phyloP scores from a whole-genome alignment of 2,888 invertebrate species.

The Archaeoteleia sp. region DNA sequence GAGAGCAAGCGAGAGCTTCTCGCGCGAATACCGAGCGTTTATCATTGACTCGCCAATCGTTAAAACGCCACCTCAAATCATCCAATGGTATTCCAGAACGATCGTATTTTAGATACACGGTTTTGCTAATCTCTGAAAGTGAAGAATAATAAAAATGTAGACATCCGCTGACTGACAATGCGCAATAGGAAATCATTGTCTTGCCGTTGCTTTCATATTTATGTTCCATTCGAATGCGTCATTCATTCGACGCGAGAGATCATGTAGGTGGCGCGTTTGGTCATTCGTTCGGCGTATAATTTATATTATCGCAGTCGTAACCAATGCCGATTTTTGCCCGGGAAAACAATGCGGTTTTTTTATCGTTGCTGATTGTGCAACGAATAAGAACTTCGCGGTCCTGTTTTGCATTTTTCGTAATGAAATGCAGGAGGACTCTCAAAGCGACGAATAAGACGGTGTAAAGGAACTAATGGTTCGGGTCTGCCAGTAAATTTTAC shows the following conservation, averaged over 20 bases:
- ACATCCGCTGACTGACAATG: conserved; percentile 7
- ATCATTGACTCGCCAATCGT: too few relatives aligned
- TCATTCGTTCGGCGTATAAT: conserved; percentile 12
- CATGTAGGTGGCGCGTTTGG: conserved; percentile 20
- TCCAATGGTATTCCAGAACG: too few relatives aligned
- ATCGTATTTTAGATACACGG: too few relatives aligned
- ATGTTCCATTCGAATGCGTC: conserved; percentile 20
- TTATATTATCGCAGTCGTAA: conserved; percentile 17
- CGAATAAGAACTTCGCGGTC: conserved; percentile 19
- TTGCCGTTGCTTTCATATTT: conserved; percentile 34
- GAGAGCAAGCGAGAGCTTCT: too few relatives aligned
- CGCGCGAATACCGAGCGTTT: too few relatives aligned
- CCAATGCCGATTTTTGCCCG: conserved; percentile 17
- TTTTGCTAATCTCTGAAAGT: too few relatives aligned
- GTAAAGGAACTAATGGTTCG: background rate
- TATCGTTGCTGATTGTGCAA: conserved; percentile 16
- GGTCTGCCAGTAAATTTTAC: background rate
- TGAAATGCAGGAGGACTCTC: conserved; percentile 23
- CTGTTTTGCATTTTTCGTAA: conserved; percentile 7
- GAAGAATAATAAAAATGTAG: too few relatives aligned
- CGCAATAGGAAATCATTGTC: conserved; percentile 17
- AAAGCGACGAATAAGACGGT: background rate
- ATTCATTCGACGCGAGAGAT: conserved; percentile 20
- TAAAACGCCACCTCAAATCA: too few relatives aligned
- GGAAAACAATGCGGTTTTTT: too few relatives aligned